These are phyloP conservation scores for Dicyrtomina minuta DNA, from an alignment of 2,888 invertebrate genomes.

Conservation along the genomic window DNA sequence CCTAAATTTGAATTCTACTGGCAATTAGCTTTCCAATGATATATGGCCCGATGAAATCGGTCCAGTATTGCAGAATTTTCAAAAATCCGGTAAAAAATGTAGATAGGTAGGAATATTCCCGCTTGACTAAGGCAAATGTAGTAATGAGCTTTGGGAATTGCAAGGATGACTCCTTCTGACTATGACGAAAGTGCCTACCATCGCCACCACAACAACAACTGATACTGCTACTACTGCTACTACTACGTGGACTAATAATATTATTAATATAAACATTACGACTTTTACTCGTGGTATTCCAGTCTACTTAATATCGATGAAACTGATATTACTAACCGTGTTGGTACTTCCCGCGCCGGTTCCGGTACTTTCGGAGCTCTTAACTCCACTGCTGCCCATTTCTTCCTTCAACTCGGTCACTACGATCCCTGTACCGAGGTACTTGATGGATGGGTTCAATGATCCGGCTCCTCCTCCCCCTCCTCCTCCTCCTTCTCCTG, in stretches of 20 bases:
- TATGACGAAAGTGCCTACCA: constrained; percentile 2
- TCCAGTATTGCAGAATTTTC: no score
- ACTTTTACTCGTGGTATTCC: constrained; percentile 22
- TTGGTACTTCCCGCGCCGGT: background rate
- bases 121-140: constrained; percentile 12
- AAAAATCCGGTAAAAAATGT: no score
- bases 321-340: constrained; percentile 8
- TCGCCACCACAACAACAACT: background rate
- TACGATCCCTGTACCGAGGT: constrained; percentile 39
- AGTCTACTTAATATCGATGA: background rate
- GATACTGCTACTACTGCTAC: background rate
- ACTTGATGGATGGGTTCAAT: constrained; percentile 21
- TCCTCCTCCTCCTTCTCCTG: no score
- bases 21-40: no score
- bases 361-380: background rate
- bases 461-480: constrained; percentile 13
- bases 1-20: no score
- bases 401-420: constrained; percentile 46
- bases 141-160: constrained; percentile 20
- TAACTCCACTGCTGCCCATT: background rate
- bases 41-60: no score
- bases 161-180: background rate
- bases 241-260: background rate
- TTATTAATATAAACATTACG: constrained; percentile 21
- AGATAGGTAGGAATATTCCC: no score